Evolutionary conservation across 2,113 vertebrate genomes (phyloP), one percentile per base, ranked within the genome.

Genomic region (Alaudala cheleensis): DNA sequence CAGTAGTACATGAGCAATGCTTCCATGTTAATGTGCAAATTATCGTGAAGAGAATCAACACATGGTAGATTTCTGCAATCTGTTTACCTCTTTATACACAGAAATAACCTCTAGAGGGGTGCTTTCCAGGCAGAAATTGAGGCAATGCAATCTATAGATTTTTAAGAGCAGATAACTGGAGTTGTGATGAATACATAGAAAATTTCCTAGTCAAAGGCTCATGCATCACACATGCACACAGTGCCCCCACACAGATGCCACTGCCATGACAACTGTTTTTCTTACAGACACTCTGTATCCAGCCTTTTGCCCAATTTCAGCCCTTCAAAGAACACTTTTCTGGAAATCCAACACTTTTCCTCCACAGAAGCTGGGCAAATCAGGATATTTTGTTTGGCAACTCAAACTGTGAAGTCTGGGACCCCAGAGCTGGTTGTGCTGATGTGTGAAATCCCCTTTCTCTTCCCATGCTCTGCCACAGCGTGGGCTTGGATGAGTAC

Each of bases 401-500:
- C 8, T 71, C 69, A 78, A 70, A 54, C 29, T 0, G 0, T 44
- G 76, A 86, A 47, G 37, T 37, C 72, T 28, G 39, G 11, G 33
- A 45, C 20, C 11, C 2, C 0, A 78, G 40, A 86, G 39, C 12
- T 66, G 44, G 5, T 77, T 65, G 18, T 45, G 31, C 7, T 8
- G 4, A 37, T 20, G 29, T 66, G 56, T 70, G 60, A 92, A 88
- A 84, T 24, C 9, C 12, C 34, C 26, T 71, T 88, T 57, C 33
- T 54, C 69, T 54, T 91, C 73, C 65, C 47, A 70, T 6, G 1
- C 23, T 77, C 66, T 65, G 42, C n/a, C 54, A 62, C 67, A 62
- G 26, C 0, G 0, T 26, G 31, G 25, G 26, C 14, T 85, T 67
- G 74, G 37, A 34, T 2, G 3, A 79, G 28, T 44, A 18, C 9